These are phyloP conservation scores for Amphiduros pacificus DNA, from an alignment of 2,888 invertebrate species.

Conservation along the genomic window DNA sequence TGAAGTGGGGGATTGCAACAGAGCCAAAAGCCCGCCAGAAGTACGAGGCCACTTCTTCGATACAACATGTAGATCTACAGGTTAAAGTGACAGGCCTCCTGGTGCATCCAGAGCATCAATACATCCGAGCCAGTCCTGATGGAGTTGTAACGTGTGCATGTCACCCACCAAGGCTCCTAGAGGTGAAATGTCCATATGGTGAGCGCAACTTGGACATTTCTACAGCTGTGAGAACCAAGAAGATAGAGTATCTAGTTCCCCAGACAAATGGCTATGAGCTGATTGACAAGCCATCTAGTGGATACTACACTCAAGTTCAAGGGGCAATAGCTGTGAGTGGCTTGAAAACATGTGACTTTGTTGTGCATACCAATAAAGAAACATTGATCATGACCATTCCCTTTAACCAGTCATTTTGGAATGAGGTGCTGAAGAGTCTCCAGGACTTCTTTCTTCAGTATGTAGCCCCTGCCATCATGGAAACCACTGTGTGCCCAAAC, in stretches of 20 bases:
- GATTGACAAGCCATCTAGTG: no score
- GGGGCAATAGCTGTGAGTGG: conserved; percentile 4
- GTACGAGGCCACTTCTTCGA: neutral
- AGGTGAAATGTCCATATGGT: conserved; percentile 17
- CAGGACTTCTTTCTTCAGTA: no score
- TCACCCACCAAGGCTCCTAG: conserved; percentile 13
- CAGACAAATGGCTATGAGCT: no score
- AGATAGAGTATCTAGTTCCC: no score
- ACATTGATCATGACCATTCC: neutral
- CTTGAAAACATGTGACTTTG: conserved; percentile 1
- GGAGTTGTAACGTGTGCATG: conserved; percentile 16
- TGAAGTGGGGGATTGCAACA: neutral
- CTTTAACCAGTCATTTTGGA: neutral
- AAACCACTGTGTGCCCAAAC: no score
- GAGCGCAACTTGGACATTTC: neutral
- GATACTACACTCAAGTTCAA: conserved; percentile 19
- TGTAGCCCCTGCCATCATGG: no score
- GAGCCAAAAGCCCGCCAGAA: neutral
- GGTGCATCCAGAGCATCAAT: neutral
- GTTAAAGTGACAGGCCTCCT: neutral
- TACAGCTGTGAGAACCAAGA: no score
- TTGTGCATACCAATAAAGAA: conserved; percentile 12
- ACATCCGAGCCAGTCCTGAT: conserved; percentile 21
- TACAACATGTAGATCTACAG: neutral
- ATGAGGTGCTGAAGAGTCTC: no score